Evolutionary conservation across 2,888 invertebrate species (phyloP).

Genomic region (Polyommatus icarus): DNA sequence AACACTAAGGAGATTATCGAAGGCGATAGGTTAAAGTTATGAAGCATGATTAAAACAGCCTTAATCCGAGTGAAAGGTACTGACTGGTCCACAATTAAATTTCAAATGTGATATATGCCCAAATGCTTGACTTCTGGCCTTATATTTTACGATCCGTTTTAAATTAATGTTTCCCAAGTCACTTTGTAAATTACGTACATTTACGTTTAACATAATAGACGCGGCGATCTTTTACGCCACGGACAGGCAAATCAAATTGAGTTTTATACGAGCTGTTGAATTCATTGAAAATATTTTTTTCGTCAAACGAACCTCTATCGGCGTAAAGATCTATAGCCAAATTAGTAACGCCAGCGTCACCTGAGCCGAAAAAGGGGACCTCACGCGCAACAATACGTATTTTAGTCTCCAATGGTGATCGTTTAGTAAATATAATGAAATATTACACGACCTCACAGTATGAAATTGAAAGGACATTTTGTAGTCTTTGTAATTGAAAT

Average conservation of each 20-base stretch:
- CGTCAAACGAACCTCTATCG: conserved; percentile 45
- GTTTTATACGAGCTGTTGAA: conserved; percentile 61
- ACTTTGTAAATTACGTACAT: conserved; percentile 21
- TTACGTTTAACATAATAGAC: conserved; percentile 11
- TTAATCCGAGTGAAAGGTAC: conserved; percentile 18
- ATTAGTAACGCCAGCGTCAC: conserved; percentile 77
- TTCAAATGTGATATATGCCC: conserved; percentile 16
- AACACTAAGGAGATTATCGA: neutral
- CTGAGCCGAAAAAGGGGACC: conserved; percentile 71
- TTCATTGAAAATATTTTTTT: conserved; percentile 51
- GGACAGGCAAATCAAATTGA: conserved; percentile 54
- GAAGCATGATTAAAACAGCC: conserved; percentile 1
- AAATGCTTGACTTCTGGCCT: conserved; percentile 17
- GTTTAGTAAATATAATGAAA: conserved; percentile 71
- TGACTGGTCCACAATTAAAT: conserved; percentile 14
- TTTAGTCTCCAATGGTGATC: conserved; percentile 64
- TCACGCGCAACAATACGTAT: conserved; percentile 70
- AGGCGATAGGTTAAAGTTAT: neutral
- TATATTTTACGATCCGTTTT: conserved; percentile 15
- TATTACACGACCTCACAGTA: conserved; percentile 70
- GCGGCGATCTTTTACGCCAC: conserved; percentile 30
- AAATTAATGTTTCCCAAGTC: conserved; percentile 5
- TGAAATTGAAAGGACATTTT: conserved; percentile 28
- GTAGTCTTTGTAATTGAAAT: conserved; percentile 14
- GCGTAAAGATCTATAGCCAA: conserved; percentile 46